A percentile compares a stretch with the other conserved stretches of the same genome.
Conservation (phyloP, 2,113 vertebrate species). For the Scortum barcoo region DNA sequence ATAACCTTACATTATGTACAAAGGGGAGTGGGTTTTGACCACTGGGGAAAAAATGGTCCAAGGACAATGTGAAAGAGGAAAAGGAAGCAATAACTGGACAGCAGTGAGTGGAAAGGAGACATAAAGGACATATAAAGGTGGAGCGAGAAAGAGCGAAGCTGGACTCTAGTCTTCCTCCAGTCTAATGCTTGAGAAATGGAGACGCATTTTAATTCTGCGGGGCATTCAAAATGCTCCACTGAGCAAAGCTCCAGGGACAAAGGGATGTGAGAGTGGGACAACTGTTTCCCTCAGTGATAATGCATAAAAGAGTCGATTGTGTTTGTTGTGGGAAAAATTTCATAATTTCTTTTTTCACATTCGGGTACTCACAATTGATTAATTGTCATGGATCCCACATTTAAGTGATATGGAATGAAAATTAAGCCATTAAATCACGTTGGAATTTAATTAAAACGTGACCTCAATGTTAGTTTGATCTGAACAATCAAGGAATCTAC, state of each 20-base stretch:
- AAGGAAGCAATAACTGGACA: slow-evolving; percentile 29
- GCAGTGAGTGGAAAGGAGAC: slow-evolving; percentile 40
- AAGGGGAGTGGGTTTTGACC: slow-evolving; percentile 64
- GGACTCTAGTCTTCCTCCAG: slow-evolving; percentile 18
- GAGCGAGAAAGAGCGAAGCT: slow-evolving; percentile 12
- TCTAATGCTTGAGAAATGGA: slow-evolving; percentile 1
- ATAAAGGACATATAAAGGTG: slow-evolving; percentile 17
- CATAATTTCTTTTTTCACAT: slow-evolving; percentile 4
- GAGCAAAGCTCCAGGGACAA: slow-evolving; percentile 2
- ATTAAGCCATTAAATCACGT: slow-evolving; percentile 31
- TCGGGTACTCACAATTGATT: slow-evolving; percentile 52
- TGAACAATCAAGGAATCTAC: neutral
- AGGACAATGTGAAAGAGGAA: slow-evolving; percentile 36
- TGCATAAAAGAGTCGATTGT: neutral
- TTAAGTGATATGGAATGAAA: slow-evolving; percentile 67
- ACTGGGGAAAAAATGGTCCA: slow-evolving; percentile 29
- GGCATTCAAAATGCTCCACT: slow-evolving; percentile 17
- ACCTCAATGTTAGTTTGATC: slow-evolving; percentile 28
- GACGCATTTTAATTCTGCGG: neutral
- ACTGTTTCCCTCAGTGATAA: neutral
- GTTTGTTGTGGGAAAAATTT: neutral
- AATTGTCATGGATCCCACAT: slow-evolving; percentile 49
- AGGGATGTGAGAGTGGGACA: slow-evolving; percentile 22
- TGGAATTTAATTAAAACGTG: slow-evolving; percentile 24
- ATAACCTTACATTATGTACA: slow-evolving; percentile 88